These are phyloP conservation scores for Hirtodrosophila confusa DNA, from an alignment of 2,888 invertebrate species.

Conservation along the genomic window DNA sequence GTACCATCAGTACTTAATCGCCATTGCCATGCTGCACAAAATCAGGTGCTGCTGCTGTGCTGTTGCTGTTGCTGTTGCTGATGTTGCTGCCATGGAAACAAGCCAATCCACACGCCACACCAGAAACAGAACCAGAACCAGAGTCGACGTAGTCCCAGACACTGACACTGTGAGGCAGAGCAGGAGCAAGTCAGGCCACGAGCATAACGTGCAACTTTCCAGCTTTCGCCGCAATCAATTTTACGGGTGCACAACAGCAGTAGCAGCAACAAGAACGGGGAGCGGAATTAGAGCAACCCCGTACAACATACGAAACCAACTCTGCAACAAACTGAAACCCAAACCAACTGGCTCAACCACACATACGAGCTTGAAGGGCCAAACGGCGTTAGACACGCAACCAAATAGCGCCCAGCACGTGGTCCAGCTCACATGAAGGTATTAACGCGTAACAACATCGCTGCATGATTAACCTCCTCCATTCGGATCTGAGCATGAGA, in stretches of 20 bases:
- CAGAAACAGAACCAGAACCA: constrained; percentile 45
- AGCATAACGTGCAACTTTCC: constrained; percentile 82
- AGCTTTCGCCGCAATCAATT: constrained; percentile 81
- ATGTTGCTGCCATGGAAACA: constrained; percentile 43
- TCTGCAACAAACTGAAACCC: constrained; percentile 15
- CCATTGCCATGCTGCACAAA: constrained; percentile 31
- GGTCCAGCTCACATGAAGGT: constrained; percentile 84
- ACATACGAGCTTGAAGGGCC: constrained; percentile 25
- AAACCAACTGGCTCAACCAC: constrained; percentile 31
- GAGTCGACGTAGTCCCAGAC: constrained; percentile 18
- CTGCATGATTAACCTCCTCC: constrained; percentile 82
- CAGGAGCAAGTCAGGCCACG: constrained; percentile 76
- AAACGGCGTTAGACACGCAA: constrained; percentile 64
- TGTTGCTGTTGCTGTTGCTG: constrained; percentile 9
- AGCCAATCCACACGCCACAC: constrained; percentile 57
- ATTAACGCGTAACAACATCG: constrained; percentile 84
- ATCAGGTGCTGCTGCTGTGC: constrained; percentile 23
- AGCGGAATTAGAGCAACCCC: constrained; percentile 73
- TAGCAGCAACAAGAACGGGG: constrained; percentile 37
- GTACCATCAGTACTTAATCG: constrained; percentile 27
- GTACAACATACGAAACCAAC: constrained; percentile 26
- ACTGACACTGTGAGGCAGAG: constrained; percentile 36
- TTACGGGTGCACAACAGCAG: constrained; percentile 70
- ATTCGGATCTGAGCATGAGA: constrained; percentile 21
- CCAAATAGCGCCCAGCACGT: constrained; percentile 75